phyloP scores from a whole-genome alignment of 2,113 vertebrate genomes.

The Apteryx mantelli region DNA sequence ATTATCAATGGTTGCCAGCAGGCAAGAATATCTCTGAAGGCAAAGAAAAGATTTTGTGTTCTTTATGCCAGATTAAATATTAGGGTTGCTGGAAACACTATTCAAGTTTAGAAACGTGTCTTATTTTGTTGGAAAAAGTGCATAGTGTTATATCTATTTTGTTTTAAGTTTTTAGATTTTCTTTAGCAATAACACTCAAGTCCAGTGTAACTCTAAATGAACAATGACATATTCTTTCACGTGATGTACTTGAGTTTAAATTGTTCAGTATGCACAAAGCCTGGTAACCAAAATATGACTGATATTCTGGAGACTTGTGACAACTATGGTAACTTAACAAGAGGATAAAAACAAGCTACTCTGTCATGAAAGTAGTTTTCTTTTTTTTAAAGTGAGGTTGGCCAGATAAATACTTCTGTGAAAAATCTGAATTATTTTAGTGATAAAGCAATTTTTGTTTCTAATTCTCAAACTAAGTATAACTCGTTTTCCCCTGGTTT shows the following conservation, averaged over 20 bases:
- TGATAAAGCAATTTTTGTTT: not conserved
- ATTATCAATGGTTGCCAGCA: slow-evolving; percentile 79
- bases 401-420: not conserved
- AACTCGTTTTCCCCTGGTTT: fast-evolving
- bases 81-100: not conserved
- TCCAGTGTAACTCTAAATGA: not conserved
- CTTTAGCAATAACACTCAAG: not conserved
- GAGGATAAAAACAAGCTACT: not conserved
- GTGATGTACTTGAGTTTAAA: not conserved
- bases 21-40: slow-evolving; percentile 54
- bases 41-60: slow-evolving; percentile 35
- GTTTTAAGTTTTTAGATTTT: not conserved
- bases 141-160: not conserved
- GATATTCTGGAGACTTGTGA: not conserved
- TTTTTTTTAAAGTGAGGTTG: not conserved
- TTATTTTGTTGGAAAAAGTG: not conserved
- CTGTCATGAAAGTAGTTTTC: not conserved
- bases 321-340: not conserved
- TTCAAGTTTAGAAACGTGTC: not conserved
- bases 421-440: not conserved
- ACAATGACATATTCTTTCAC: not conserved
- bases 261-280: not conserved
- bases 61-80: slow-evolving; percentile 55
- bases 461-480: not conserved
- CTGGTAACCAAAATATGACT: not conserved